phyloP scores from a whole-genome alignment of 1,140 invertebrate species.

The Elymnias hypermnestra region DNA sequence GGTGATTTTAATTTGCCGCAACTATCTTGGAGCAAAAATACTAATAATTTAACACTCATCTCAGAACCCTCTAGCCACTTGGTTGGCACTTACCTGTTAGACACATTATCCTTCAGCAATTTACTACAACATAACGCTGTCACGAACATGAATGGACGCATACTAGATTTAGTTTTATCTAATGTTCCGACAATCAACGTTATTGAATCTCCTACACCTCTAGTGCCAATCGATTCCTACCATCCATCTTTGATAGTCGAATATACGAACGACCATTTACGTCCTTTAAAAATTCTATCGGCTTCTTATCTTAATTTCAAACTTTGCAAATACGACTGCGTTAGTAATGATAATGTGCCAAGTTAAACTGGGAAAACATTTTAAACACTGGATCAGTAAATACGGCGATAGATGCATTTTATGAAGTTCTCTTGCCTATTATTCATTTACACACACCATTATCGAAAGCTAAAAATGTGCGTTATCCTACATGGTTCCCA shows the following conservation, averaged over 20 bases:
- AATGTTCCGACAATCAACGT: slow-evolving; percentile 1
- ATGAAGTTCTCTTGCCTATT: slow-evolving; percentile 6
- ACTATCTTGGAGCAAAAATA: too few relatives aligned
- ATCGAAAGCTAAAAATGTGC: background rate
- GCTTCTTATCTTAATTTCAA: slow-evolving; percentile 6
- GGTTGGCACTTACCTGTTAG: background rate
- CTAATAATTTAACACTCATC: background rate
- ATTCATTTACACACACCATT: slow-evolving; percentile 11
- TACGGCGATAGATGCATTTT: slow-evolving; percentile 7
- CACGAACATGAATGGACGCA: slow-evolving; percentile 5
- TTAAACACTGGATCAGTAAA: slow-evolving; percentile 3
- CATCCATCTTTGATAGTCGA: slow-evolving; percentile 9
- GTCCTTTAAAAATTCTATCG: background rate
- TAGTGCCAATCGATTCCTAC: slow-evolving; percentile 7
- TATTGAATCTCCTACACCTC: background rate
- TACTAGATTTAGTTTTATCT: slow-evolving; percentile 13
- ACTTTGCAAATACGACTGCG: slow-evolving; percentile 1
- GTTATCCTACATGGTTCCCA: slow-evolving; percentile 15
- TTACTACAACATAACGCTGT: slow-evolving; percentile 1
- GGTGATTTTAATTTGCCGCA: too few relatives aligned
- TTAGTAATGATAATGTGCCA: slow-evolving; percentile 4
- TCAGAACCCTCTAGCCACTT: background rate
- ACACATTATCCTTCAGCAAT: background rate
- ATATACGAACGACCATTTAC: too few relatives aligned
- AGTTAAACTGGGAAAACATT: slow-evolving; percentile 4